A percentile compares a stretch with the other conserved stretches of the same genome.
Conservation (phyloP, 2,888 invertebrate species). For the Drosophila mimetica region DNA sequence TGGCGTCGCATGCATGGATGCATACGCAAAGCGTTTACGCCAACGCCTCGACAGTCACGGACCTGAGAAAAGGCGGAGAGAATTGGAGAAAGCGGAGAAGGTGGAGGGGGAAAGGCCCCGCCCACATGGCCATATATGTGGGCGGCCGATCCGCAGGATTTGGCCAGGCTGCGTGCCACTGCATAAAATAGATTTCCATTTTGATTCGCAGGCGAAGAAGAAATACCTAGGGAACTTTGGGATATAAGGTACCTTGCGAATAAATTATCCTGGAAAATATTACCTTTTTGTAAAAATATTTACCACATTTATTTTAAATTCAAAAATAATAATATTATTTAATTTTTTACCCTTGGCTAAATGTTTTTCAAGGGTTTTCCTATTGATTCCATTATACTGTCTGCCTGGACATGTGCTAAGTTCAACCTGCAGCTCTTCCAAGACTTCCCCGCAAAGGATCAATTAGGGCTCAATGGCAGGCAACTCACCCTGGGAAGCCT, state of each 20-base stretch:
- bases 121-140: conserved; percentile 20
- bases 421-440: conserved; percentile 10
- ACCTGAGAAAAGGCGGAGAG: conserved; percentile 19
- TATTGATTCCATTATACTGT: background rate
- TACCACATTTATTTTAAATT: no score
- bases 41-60: conserved; percentile 54
- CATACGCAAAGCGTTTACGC: conserved; percentile 75
- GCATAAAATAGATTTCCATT: conserved; percentile 77
- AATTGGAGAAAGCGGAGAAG: conserved; percentile 2
- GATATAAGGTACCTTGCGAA: no score
- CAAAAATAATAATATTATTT: no score
- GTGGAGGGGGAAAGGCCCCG: background rate
- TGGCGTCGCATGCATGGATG: conserved; percentile 75
- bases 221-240: conserved; percentile 23
- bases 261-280: no score
- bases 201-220: conserved; percentile 60
- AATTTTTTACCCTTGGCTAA: no score
- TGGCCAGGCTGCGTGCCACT: conserved; percentile 65
- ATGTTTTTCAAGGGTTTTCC: no score
- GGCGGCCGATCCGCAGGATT: conserved; percentile 32
- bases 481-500: conserved; percentile 24
- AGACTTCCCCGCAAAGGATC: conserved; percentile 29
- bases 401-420: background rate
- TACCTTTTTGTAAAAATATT: no score
- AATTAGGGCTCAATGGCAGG: conserved; percentile 34